Percentiles rank a stretch among this genome's conserved stretches.
These are phyloP conservation scores for Drosophila parvula DNA, from an alignment of 1,140 invertebrate genomes.

Conservation along the genomic window DNA sequence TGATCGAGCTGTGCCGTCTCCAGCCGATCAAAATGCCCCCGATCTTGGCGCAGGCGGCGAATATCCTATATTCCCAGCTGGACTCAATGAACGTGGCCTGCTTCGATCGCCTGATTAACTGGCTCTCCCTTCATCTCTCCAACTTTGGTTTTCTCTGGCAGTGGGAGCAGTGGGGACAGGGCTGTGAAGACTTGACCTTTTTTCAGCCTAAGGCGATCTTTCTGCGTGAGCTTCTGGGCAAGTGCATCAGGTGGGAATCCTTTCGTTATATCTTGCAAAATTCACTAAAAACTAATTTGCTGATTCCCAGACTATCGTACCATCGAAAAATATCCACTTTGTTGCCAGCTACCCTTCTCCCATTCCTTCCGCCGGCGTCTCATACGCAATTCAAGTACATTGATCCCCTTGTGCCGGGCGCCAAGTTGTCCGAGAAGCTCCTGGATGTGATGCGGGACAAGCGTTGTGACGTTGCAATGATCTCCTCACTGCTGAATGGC, in stretches of 20 bases:
- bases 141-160: constrained; percentile 99
- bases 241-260: constrained; percentile 13
- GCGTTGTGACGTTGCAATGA: background rate
- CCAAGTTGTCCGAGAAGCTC: constrained; percentile 36
- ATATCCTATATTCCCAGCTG: constrained; percentile 97
- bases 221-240: constrained; percentile 90
- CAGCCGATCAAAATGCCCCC: constrained; percentile 97
- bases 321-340: constrained; percentile 95
- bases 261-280: too few species aligned
- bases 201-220: constrained; percentile 97
- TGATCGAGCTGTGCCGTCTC: constrained; percentile 98
- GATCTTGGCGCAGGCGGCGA: constrained; percentile 97
- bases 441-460: constrained; percentile 28
- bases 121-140: constrained; percentile 99
- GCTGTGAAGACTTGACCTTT: constrained; percentile 84
- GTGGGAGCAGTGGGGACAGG: constrained; percentile 84
- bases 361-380: constrained; percentile 89
- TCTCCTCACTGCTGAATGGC: constrained; percentile 13
- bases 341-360: constrained; percentile 90
- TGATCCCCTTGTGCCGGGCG: constrained; percentile 84
- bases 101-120: constrained; percentile 97
- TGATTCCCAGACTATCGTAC: constrained; percentile 94
- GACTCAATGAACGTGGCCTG: constrained; percentile 98
- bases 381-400: constrained; percentile 92
- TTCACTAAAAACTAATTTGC: too few species aligned